These are phyloP conservation scores for Philhelius pedissequus DNA, from an alignment of 2,888 invertebrate species.

Conservation along the genomic window DNA sequence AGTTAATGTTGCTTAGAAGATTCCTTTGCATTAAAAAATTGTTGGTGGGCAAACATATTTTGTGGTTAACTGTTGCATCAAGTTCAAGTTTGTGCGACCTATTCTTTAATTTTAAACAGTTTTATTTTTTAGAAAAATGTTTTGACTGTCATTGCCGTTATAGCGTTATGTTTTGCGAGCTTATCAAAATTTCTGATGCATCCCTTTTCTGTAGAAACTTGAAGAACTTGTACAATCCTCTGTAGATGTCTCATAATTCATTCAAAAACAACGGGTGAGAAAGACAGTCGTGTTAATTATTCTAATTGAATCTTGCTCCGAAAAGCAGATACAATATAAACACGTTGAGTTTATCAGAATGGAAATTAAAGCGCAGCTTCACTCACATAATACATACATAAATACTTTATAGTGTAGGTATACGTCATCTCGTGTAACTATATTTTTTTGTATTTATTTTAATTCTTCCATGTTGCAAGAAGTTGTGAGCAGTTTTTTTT, in stretches of 20 bases:
- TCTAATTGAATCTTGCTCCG: conserved; percentile 63
- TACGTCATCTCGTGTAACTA: background rate
- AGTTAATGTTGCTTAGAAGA: too few species aligned
- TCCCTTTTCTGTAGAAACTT: conserved; percentile 14
- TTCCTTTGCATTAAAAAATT: too few species aligned
- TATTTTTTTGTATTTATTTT: background rate
- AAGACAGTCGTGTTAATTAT: conserved; percentile 64
- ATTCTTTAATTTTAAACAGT: background rate
- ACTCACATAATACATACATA: background rate
- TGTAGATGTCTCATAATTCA: conserved; percentile 63
- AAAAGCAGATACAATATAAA: conserved; percentile 12
- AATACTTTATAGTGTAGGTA: background rate
- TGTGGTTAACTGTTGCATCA: too few species aligned
- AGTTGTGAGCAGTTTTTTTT: background rate
- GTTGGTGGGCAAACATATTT: too few species aligned
- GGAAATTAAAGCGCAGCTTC: conserved; percentile 44
- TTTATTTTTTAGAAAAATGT: conserved; percentile 11
- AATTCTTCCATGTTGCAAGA: background rate
- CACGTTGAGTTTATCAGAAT: conserved; percentile 23
- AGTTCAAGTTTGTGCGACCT: background rate
- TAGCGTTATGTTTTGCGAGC: background rate
- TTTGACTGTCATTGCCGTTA: background rate
- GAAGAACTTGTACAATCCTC: conserved; percentile 42
- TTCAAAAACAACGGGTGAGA: conserved; percentile 50
- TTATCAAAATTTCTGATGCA: conserved; percentile 63